Conservation (phyloP, 2,113 vertebrate species). For the Lucifuga dentata region DNA sequence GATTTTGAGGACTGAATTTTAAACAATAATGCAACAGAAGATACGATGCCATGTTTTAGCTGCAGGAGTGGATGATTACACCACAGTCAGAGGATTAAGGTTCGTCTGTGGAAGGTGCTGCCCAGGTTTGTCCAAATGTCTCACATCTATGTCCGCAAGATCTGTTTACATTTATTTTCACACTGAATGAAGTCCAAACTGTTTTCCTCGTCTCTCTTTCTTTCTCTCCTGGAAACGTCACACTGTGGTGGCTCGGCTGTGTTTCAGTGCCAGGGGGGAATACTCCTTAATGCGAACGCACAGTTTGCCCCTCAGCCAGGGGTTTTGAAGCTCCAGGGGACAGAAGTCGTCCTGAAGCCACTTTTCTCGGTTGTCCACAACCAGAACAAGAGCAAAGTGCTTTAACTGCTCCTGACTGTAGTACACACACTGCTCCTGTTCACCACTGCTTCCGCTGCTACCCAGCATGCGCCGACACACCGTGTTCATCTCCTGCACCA, state of each 20-base stretch:
- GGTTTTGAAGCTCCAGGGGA: slow-evolving; percentile 87
- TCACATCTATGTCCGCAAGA: no score
- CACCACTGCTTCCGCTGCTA: slow-evolving; percentile 56
- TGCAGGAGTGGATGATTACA: slow-evolving; percentile 36
- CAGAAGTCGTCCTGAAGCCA: slow-evolving; percentile 90
- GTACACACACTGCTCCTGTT: slow-evolving; percentile 75
- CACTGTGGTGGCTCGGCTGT: slow-evolving; percentile 88
- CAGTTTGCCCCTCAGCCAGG: slow-evolving; percentile 86
- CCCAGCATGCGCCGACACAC: slow-evolving; percentile 79
- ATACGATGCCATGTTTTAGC: slow-evolving; percentile 35
- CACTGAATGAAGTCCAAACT: not conserved
- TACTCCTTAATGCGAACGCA: slow-evolving; percentile 90
- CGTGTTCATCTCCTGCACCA: slow-evolving; percentile 89
- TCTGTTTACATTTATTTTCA: no score
- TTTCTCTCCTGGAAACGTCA: slow-evolving; percentile 69
- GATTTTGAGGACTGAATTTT: slow-evolving; percentile 49
- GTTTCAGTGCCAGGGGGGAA: slow-evolving; percentile 86
- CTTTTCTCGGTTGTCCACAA: slow-evolving; percentile 82
- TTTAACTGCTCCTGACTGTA: slow-evolving; percentile 87
- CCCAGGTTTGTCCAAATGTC: slow-evolving; percentile 34
- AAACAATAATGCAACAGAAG: slow-evolving; percentile 40
- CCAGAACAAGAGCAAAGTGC: slow-evolving; percentile 89
- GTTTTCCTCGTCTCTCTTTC: not conserved
- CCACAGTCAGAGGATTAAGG: slow-evolving; percentile 37
- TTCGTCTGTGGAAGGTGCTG: no score